These are phyloP conservation scores for Mola mola DNA, from an alignment of 2,113 vertebrate species.

Conservation along the genomic window DNA sequence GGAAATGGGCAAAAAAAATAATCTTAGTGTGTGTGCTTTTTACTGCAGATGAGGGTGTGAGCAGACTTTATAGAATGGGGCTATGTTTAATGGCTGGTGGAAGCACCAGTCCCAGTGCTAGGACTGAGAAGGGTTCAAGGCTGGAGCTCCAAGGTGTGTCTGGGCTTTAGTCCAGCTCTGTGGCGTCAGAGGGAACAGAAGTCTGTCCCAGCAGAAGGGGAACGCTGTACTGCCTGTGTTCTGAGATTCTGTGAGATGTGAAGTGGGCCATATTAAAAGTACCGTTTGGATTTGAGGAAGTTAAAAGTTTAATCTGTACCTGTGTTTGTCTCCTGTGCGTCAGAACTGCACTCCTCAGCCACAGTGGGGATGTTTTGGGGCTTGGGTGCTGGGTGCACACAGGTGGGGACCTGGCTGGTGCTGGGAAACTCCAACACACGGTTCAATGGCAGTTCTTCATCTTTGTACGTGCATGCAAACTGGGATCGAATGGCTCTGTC, in stretches of 20 bases:
- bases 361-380: slow-evolving; percentile 5
- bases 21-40: slow-evolving; percentile 27
- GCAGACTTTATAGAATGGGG: slow-evolving; percentile 76
- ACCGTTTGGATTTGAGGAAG: slow-evolving; percentile 1
- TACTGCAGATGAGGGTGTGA: slow-evolving; percentile 70
- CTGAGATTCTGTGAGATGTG: slow-evolving; percentile 23
- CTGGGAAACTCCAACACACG: slow-evolving; percentile 77
- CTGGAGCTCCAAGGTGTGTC: slow-evolving; percentile 63
- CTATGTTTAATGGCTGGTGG: slow-evolving; percentile 77
- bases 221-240: slow-evolving; percentile 34
- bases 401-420: slow-evolving; percentile 70
- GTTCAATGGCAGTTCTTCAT: slow-evolving; percentile 75
- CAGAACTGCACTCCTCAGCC: slow-evolving; percentile 17
- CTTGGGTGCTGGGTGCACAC: slow-evolving; percentile 72
- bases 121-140: slow-evolving; percentile 64
- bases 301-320: slow-evolving; percentile 39
- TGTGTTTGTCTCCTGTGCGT: slow-evolving; percentile 17
- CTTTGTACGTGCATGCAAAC: slow-evolving; percentile 93
- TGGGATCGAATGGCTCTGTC: slow-evolving; percentile 88
- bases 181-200: slow-evolving; percentile 75
- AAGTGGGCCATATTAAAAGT: slow-evolving; percentile 1
- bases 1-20: slow-evolving; percentile 35
- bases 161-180: slow-evolving; percentile 62
- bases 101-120: slow-evolving; percentile 72
- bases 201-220: slow-evolving; percentile 34